Evolutionary conservation across 2,888 invertebrate genomes (phyloP), one percentile per base, ranked within the genome.

Genomic region (Entomobrya multifasciata): DNA sequence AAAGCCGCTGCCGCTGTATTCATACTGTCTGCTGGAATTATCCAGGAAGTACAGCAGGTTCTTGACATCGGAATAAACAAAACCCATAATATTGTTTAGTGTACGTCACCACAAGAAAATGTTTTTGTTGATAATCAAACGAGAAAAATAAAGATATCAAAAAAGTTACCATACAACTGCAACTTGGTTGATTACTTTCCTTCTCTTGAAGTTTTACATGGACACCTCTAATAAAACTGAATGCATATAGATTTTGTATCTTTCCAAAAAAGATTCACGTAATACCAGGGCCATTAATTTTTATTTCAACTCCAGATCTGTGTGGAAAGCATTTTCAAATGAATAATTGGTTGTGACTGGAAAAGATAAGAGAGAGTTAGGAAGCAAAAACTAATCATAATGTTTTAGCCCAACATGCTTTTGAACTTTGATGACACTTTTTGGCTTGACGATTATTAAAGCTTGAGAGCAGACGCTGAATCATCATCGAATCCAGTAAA

Each of bases 361-460:
- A 77, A 55, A 77, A 30, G 55, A 44, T 77, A 52, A 1, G 30
- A 49, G 60, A 36, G 8, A 30, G 17, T 55, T 13, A 20, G 55
- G 47, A 77, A 55, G 60, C 1, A 70, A 47, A 30, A 83, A 44
- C n/a, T 65, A 83, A 77, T 83, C 67, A 77, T 76, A 76, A 80
- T 80, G 67, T 55, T 81, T 10, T 13, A n/a, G 30, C 49, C 55
- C 27, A 76, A 62, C 65, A 74, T 47, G 74, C 44, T 82, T 74
- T 77, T 84, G 77, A 84, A 77, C 84, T 77, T 44, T 84, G 77
- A 22, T 77, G 77, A 84, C 76, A 84, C 36, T 67, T 27, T 47
- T 44, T 25, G 15, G 17, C 20, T 30, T 49, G 44, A 20, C 13
- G 55, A 15, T 47, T 57, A 60, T 44, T 70, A 72, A 44, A 13